Conservation (phyloP, 2,888 invertebrate species). For the Caenorhabditis imperialis region DNA sequence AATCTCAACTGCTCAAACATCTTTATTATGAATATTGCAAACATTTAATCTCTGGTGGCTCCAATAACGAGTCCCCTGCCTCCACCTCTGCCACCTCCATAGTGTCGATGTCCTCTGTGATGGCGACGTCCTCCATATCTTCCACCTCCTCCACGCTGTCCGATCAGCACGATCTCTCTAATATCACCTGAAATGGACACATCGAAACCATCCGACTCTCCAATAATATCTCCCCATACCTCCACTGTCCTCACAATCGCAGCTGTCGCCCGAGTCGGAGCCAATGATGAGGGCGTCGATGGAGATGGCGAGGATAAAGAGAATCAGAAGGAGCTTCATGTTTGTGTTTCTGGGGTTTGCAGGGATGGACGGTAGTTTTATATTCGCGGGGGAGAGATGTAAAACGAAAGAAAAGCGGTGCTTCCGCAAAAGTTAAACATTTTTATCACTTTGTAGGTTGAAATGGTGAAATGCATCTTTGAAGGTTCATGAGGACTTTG, state of each 20-base stretch:
- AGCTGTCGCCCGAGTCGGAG: not conserved
- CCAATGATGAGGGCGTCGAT: not conserved
- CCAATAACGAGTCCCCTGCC: not conserved
- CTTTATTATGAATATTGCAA: not conserved
- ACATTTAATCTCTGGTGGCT: not conserved
- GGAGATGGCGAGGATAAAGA: not conserved
- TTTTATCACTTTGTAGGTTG: not conserved
- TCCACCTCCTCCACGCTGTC: not conserved
- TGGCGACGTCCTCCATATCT: not conserved
- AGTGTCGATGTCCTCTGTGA: slow-evolving; percentile 6
- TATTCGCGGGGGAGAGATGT: too few relatives aligned
- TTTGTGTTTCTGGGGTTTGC: too few relatives aligned
- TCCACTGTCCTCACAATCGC: not conserved
- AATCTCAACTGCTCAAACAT: not conserved
- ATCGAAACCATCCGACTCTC: not conserved
- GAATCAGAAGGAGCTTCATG: slow-evolving; percentile 2
- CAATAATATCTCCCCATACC: not conserved
- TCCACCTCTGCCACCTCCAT: not conserved
- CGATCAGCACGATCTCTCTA: slow-evolving; percentile 4
- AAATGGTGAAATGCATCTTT: not conserved
- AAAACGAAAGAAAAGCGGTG: too few relatives aligned
- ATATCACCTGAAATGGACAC: not conserved
- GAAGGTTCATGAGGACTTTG: not conserved
- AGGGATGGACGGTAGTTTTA: too few relatives aligned
- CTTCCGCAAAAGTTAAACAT: not conserved